Percentiles rank a stretch among this genome's conserved stretches.
Conservation (phyloP, 2,888 invertebrate species). For the Seladonia tumulorum region DNA sequence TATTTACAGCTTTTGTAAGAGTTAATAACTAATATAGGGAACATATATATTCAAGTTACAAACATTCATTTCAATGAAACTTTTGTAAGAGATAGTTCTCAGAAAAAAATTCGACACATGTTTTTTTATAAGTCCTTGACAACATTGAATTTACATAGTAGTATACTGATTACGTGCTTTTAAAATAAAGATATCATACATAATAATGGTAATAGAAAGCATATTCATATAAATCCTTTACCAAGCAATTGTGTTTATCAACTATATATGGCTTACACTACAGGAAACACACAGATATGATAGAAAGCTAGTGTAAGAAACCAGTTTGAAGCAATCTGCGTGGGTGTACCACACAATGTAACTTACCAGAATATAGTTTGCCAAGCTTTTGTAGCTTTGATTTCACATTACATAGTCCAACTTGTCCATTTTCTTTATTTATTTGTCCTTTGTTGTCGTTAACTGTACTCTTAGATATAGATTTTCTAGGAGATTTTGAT, state of each 20-base stretch:
- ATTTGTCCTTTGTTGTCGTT: too few relatives aligned
- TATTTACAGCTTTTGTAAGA: background rate
- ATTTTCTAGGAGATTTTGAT: too few relatives aligned
- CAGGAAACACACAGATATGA: slow-evolving; percentile 5
- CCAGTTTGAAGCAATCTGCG: slow-evolving; percentile 73
- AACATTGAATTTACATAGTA: background rate
- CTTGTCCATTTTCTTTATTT: too few relatives aligned
- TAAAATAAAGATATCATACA: background rate
- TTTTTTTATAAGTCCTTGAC: too few relatives aligned
- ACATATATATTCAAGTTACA: background rate
- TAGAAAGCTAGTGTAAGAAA: slow-evolving; percentile 64
- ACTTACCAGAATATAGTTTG: slow-evolving; percentile 90
- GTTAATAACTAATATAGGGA: background rate
- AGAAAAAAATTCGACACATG: too few relatives aligned
- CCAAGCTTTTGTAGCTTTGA: slow-evolving; percentile 91
- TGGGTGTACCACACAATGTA: slow-evolving; percentile 54
- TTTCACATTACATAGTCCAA: too few relatives aligned
- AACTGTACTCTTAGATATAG: too few relatives aligned
- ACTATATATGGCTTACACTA: background rate
- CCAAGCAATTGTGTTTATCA: slow-evolving; percentile 8
- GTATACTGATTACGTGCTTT: background rate
- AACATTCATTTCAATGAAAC: background rate
- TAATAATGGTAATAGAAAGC: background rate
- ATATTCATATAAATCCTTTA: background rate
- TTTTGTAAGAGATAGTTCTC: too few relatives aligned